Conservation (phyloP, 2,797 vertebrate genomes). For the Eospalax fontanierii region DNA sequence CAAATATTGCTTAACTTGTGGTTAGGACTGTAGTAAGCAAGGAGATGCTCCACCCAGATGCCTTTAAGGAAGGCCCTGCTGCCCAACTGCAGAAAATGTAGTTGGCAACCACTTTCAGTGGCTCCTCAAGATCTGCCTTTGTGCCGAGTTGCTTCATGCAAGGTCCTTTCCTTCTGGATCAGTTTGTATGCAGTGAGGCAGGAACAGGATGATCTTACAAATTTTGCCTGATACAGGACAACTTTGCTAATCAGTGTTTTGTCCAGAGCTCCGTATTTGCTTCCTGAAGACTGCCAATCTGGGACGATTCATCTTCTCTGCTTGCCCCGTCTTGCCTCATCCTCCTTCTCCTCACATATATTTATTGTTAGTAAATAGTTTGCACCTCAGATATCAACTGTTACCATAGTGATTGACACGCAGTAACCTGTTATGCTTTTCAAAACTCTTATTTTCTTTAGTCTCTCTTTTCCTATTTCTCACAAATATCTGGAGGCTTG, state of each 20-base stretch:
- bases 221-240: background rate
- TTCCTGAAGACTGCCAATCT: background rate
- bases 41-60: background rate
- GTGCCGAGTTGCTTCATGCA: background rate
- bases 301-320: background rate
- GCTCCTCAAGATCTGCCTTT: background rate
- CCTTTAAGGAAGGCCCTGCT: background rate
- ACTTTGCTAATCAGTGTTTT: background rate
- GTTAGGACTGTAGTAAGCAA: conserved; percentile 5
- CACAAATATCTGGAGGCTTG: background rate
- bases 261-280: background rate
- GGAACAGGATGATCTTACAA: background rate
- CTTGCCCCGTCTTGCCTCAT: background rate
- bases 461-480: background rate
- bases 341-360: background rate
- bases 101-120: background rate
- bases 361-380: background rate
- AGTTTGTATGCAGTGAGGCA: background rate
- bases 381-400: background rate
- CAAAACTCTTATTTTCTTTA: background rate
- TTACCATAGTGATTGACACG: background rate
- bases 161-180: background rate
- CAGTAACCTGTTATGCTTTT: background rate
- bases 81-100: background rate
- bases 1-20: conserved; percentile 29